These are phyloP conservation scores for Netelia fuscicornis DNA, from an alignment of 2,888 invertebrate species.

Conservation along the genomic window DNA sequence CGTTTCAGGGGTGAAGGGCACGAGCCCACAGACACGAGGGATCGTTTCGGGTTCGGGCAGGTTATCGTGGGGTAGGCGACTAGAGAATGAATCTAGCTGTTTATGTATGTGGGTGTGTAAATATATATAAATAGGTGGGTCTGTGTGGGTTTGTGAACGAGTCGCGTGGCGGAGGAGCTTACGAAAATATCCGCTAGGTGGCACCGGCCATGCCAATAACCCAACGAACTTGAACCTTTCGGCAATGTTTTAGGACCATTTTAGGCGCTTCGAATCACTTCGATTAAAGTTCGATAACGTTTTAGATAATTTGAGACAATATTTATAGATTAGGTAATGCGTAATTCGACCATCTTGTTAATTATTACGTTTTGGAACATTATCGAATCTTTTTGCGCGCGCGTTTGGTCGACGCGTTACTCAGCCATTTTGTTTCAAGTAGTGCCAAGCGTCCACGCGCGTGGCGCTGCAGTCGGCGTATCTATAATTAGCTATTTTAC, in stretches of 20 bases:
- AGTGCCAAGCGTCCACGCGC: too few relatives aligned
- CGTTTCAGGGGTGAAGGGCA: background rate
- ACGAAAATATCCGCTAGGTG: background rate
- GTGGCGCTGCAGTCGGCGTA: too few relatives aligned
- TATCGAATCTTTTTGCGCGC: too few relatives aligned
- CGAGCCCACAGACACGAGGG: conserved; percentile 6
- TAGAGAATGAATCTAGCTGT: background rate
- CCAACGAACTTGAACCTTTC: background rate
- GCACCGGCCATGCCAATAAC: background rate
- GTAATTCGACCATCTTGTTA: too few relatives aligned
- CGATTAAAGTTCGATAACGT: too few relatives aligned
- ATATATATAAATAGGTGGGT: background rate
- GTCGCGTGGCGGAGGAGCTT: background rate
- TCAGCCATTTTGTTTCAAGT: too few relatives aligned
- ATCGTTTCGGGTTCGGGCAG: conserved; percentile 5
- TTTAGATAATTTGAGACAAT: too few relatives aligned
- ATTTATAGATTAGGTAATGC: too few relatives aligned
- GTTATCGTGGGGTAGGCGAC: conserved; percentile 32
- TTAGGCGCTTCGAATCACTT: too few relatives aligned
- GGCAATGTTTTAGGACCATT: background rate
- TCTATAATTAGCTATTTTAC: too few relatives aligned
- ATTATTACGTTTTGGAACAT: too few relatives aligned
- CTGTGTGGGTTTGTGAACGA: background rate
- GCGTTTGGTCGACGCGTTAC: too few relatives aligned
- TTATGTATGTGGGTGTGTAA: background rate